Evolutionary conservation across 2,888 invertebrate species (phyloP).

Genomic region (Pandemis corylana): DNA sequence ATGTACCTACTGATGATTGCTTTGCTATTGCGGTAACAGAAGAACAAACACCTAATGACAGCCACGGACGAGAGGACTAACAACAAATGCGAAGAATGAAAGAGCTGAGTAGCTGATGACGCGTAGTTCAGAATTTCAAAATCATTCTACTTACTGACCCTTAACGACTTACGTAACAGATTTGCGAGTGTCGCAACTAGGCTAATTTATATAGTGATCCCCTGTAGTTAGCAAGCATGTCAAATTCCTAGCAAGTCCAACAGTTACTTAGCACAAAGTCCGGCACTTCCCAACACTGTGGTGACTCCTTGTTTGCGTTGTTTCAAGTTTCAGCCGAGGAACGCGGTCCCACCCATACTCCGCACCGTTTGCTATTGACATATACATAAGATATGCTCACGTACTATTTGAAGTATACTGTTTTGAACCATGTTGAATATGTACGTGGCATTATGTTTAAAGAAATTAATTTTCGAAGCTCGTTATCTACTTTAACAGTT

Average conservation of each 20-base stretch:
- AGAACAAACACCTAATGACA: too few species aligned
- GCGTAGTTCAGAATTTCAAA: too few species aligned
- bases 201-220: background rate
- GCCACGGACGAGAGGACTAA: too few species aligned
- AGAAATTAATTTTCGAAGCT: too few species aligned
- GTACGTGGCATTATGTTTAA: background rate
- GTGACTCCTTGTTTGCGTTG: conserved; percentile 8
- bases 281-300: conserved; percentile 2
- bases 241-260: conserved; percentile 5
- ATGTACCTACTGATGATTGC: too few species aligned
- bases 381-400: background rate
- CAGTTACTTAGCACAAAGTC: conserved; percentile 4
- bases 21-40: too few species aligned
- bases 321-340: conserved; percentile 5
- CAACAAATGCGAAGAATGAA: too few species aligned
- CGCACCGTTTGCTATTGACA: background rate
- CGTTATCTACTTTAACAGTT: too few species aligned
- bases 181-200: background rate
- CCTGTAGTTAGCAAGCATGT: conserved; percentile 2
- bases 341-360: conserved; percentile 1
- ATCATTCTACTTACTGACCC: too few species aligned
- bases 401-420: background rate
- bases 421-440: background rate
- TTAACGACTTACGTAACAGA: background rate
- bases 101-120: too few species aligned